Evolutionary conservation across 2,113 vertebrate genomes (phyloP), one percentile per base, ranked within the genome.

Genomic region (Amblyopsis rosae): DNA sequence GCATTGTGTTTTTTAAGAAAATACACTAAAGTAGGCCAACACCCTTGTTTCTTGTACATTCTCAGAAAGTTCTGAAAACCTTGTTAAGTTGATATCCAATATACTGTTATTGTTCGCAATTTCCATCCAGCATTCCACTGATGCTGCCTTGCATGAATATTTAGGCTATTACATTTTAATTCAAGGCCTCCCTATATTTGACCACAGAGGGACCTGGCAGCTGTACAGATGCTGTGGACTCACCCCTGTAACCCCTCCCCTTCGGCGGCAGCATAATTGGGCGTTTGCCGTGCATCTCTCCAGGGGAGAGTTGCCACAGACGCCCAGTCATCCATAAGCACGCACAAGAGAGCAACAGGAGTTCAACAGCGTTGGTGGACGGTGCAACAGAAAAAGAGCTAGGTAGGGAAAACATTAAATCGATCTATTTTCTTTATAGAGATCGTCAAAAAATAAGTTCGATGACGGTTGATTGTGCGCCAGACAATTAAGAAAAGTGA

Each of bases 261-360:
- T 58, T n/a, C 15, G 67, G 69, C 32, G 41, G 74, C 56, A 68
- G 57, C 62, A 48, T 57, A 78, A 84, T 69, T 76, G 61, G 61
- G 74, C 86, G 74, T 69, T 77, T 72, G 70, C 77, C 11, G 79
- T 79, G 73, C 61, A 64, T 82, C 75, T 74, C 59, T 77, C 65
- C 33, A 6, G 62, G 51, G 55, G 67, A 67, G 62, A 72, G 4
- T 73, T 70, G 69, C 70, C 74, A 69, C 74, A 78, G 49, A 77
- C 12, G 61, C 13, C 56, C 54, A 74, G 26, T 26, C 26, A 26
- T 26, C 26, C 26, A 26, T 26, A 26, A 26, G 61, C 53, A 76
- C 81, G 68, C 73, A 68, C 61, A 10, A 9, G 47, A 51, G 79
- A 69, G 85, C 76, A 73, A 48, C 12, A 1, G 63, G 81, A 85